Percentiles rank a stretch among this genome's conserved stretches.
phyloP scores from a whole-genome alignment of 2,113 vertebrate species.

The Limanda limanda region DNA sequence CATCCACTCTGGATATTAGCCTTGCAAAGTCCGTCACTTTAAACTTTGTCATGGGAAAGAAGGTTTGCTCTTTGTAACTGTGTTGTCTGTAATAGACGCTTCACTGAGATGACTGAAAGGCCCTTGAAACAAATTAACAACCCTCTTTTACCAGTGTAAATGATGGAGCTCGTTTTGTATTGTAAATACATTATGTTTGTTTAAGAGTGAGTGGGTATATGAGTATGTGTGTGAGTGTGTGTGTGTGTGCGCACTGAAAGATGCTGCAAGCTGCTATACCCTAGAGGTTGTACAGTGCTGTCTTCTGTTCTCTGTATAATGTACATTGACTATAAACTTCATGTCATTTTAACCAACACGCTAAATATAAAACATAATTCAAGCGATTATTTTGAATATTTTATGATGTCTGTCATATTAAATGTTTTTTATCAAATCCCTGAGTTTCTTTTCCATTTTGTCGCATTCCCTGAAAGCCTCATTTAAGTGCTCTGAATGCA shows the following conservation, averaged over 20 bases:
- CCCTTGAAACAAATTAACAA: constrained; percentile 44
- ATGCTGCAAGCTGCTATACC: constrained; percentile 71
- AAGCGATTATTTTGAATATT: constrained; percentile 41
- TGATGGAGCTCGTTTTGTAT: constrained; percentile 25
- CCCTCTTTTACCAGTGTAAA: constrained; percentile 15
- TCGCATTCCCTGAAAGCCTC: not conserved
- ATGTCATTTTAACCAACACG: constrained; percentile 38
- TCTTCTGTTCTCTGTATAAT: constrained; percentile 46
- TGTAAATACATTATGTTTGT: constrained; percentile 32
- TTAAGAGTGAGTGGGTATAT: not conserved
- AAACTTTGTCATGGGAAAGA: constrained; percentile 38
- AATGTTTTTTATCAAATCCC: constrained; percentile 38
- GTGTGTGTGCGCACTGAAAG: constrained; percentile 50
- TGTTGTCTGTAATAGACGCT: constrained; percentile 26
- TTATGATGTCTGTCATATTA: constrained; percentile 52
- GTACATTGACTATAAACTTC: constrained; percentile 34
- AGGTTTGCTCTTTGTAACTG: constrained; percentile 35
- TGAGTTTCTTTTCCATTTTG: not conserved
- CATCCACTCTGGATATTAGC: constrained; percentile 57
- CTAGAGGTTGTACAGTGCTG: constrained; percentile 63
- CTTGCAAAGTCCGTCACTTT: constrained; percentile 55
- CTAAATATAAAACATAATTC: constrained; percentile 48
- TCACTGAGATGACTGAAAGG: constrained; percentile 50
- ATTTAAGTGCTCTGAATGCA: constrained; percentile 5
- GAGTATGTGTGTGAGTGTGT: constrained; percentile 25